These are phyloP conservation scores for Morpho helenor DNA, from an alignment of 2,888 invertebrate species.

Conservation along the genomic window DNA sequence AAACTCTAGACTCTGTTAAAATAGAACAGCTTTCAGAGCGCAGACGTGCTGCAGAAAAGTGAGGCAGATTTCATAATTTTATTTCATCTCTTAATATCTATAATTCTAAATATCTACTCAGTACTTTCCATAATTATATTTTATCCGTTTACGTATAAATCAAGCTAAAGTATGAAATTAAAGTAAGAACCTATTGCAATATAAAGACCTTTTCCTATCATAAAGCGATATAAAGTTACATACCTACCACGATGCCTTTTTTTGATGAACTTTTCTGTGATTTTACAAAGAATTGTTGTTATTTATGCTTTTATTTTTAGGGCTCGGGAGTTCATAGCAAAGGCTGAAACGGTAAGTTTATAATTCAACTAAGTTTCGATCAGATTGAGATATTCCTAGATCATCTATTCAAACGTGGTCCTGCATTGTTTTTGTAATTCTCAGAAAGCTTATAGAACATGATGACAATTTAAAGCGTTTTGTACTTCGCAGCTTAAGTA, in stretches of 20 bases:
- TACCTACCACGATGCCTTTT: too few species aligned
- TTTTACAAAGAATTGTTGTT: too few species aligned
- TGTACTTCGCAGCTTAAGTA: too few species aligned
- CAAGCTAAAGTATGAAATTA: not conserved
- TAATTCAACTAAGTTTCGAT: not conserved
- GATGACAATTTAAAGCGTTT: too few species aligned
- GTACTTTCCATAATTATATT: not conserved
- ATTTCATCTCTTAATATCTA: not conserved
- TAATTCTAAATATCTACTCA: too few species aligned
- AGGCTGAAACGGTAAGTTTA: slow-evolving; percentile 32
- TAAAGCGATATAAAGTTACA: not conserved
- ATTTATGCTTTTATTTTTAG: slow-evolving; percentile 41
- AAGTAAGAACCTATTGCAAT: not conserved
- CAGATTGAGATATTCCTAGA: too few species aligned
- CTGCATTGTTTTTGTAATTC: too few species aligned
- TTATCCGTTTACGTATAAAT: not conserved
- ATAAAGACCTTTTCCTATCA: not conserved
- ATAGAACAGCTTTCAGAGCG: slow-evolving; percentile 33
- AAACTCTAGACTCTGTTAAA: slow-evolving; percentile 16
- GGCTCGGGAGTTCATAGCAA: slow-evolving; percentile 54
- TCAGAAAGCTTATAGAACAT: too few species aligned
- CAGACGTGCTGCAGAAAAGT: slow-evolving; percentile 59
- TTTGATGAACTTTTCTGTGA: too few species aligned
- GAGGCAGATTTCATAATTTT: slow-evolving; percentile 18
- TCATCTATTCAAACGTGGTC: too few species aligned